Conservation (phyloP, 2,888 invertebrate species). For the Hemaris fuciformis region DNA sequence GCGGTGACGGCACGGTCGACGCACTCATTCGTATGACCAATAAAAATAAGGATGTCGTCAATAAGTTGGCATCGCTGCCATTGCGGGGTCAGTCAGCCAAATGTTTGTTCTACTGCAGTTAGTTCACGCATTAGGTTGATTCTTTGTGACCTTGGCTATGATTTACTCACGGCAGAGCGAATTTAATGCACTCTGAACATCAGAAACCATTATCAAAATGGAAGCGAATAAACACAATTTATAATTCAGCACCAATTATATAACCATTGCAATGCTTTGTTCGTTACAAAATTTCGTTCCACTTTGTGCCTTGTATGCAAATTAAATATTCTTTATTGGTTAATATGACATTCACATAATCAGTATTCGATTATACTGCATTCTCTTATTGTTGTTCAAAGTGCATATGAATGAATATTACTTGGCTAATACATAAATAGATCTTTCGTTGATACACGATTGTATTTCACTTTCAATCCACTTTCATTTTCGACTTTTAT, state of each 20-base stretch:
- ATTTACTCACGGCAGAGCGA: neutral
- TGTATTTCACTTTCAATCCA: slow-evolving; percentile 10
- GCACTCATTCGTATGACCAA: slow-evolving; percentile 71
- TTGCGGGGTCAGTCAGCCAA: slow-evolving; percentile 65
- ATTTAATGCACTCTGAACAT: neutral
- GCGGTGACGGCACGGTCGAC: slow-evolving; percentile 72
- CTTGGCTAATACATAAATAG: neutral
- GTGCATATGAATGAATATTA: neutral
- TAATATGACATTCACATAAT: neutral
- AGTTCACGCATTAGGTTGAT: neutral
- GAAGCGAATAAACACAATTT: neutral
- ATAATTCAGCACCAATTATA: neutral
- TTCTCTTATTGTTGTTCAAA: neutral
- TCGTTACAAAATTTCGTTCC: neutral
- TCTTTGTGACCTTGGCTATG: slow-evolving; percentile 11
- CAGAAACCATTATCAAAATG: neutral
- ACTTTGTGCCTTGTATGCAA: neutral
- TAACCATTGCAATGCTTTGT: neutral
- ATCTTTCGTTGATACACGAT: neutral
- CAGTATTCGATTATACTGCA: neutral
- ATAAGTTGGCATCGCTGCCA: slow-evolving; percentile 73
- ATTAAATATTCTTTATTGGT: neutral
- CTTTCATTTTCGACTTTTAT: slow-evolving; percentile 12
- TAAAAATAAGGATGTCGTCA: slow-evolving; percentile 82
- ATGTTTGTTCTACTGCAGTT: slow-evolving; percentile 14